Evolutionary conservation across 37 sponge, comb jelly and placozoan genomes (phyloP).

Genomic region (Aplysina aerophoba): DNA sequence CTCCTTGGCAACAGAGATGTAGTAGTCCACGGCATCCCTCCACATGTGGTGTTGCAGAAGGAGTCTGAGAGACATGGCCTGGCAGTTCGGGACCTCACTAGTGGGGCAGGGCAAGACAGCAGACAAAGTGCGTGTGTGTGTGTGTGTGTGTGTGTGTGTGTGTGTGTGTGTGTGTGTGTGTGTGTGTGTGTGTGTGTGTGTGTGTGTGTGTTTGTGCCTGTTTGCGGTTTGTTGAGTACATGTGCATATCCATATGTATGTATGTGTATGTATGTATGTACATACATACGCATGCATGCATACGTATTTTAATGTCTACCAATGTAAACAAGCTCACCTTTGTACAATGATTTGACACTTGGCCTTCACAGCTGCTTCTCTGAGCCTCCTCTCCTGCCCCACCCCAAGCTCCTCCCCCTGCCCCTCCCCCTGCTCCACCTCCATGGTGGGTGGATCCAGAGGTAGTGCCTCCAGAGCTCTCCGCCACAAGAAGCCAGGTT

Average conservation of each 20-base stretch:
- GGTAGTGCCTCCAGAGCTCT: slow-evolving; percentile 65
- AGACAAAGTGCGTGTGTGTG: not conserved
- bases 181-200: not conserved
- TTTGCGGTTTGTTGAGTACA: too few species aligned
- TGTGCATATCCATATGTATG: too few species aligned
- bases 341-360: slow-evolving; percentile 58
- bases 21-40: slow-evolving; percentile 59
- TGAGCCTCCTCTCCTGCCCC: not conserved
- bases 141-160: not conserved
- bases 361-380: slow-evolving; percentile 28
- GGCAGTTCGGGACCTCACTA: slow-evolving; percentile 47
- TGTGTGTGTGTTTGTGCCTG: too few species aligned
- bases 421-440: not conserved
- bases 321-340: slow-evolving; percentile 30
- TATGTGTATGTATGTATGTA: not conserved
- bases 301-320: not conserved
- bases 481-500: slow-evolving; percentile 50
- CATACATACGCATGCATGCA: not conserved
- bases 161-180: not conserved
- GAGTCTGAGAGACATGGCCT: slow-evolving; percentile 40
- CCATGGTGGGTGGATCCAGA: slow-evolving; percentile 10
- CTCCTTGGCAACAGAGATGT: not conserved
- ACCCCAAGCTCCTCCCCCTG: not conserved
- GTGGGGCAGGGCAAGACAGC: not conserved
- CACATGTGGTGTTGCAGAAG: slow-evolving; percentile 57